Evolutionary conservation across 1,140 invertebrate species (phyloP), one percentile per base, ranked within the genome.

Genomic region (Phenacoccus solenopsis): DNA sequence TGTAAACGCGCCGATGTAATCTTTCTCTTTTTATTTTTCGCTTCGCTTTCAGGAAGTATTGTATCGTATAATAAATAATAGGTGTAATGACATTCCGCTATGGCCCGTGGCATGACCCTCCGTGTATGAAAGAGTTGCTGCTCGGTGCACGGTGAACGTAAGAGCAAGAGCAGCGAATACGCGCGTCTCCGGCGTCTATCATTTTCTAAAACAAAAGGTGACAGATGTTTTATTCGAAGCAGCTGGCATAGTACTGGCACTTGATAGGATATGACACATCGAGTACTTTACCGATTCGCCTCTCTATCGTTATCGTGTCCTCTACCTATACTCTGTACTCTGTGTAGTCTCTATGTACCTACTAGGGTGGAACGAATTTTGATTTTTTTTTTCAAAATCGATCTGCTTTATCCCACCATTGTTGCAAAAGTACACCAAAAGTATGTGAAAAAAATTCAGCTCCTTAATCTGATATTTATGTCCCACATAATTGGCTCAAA

Each of bases 51-150:
- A 64, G 59, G 59, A 64, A 64, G 59, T 64, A 64, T 64, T 64
- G 59, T 64, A 64, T 64, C 59, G 59, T 64, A 64, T 64, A 64
- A 64, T 64, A 64, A 64, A 64, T 64, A 64, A 64, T 64, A 64
- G 59, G 25, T 27, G 59, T 27, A 27, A 64, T 64, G 59, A 64
- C 59, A 64, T 64, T 64, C 59, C 10, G 59, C 59, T 64, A 27
- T 64, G 59, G 59, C 59, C 59, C 59, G 59, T 64, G 59, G 59
- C 59, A 64, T 27, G 25, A 64, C 59, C 25, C 25, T 64, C 16
- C 38, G 32, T 38, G 32, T 38, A n/a, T 38, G 32, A n/a, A 10
- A n/a, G n/a, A 38, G 32, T n/a, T n/a, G n/a, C n/a, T n/a, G n/a
- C n/a, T n/a, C n/a, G n/a, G n/a, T n/a, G n/a, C n/a, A n/a, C n/a